Base-by-base conservation (phyloP, 2,797 vertebrate genomes). In the Agapornis canus region DNA sequence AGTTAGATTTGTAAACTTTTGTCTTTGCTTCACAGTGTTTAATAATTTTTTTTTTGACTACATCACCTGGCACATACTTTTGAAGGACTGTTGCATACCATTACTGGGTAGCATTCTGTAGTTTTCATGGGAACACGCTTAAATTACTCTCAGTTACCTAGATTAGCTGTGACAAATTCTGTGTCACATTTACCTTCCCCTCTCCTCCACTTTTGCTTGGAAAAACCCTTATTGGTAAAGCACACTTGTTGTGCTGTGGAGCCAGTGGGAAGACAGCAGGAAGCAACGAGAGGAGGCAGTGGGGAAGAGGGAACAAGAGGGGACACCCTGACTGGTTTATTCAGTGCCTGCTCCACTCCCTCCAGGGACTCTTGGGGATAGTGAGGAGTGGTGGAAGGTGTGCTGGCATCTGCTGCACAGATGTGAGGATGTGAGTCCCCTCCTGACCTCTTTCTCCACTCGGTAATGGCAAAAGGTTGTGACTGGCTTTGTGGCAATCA, bases 1-100 rank as follows among this genome's bases (percentile, higher is more conserved):
- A 78, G 63, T 84, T 75, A 68, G 79, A 65, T 18, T 51, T 69
- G 15, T 29, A 70, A 91, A 85, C 26, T 68, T 86, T 60, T 56
- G 29, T 77, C 40, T n/a, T 82, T 13, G 10, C 19, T 52, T 94
- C 45, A 56, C 37, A 76, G 4, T 29, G 31, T 39, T 92, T 64
- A 64, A 78, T n/a, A 64, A n/a, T 59, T 5, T n/a, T 60, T n/a
- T 60, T 82, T 77, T 73, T 11, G 3, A 48, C 37, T 70, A 26
- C 16, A 52, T 37, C 31, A 54, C 12, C 40, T 59, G 39, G 35
- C 42, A 48, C 3, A 0, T 79, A 40, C 21, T 72, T 82, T 54
- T 76, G 66, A 85, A 69, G 29, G 42, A 54, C n/a, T 64, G 8
- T 40, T 72, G 43, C 32, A 26, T 22, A 26, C 23, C 6, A 2